phyloP scores from a whole-genome alignment of 2,113 vertebrate species.

The Blennius ocellaris region DNA sequence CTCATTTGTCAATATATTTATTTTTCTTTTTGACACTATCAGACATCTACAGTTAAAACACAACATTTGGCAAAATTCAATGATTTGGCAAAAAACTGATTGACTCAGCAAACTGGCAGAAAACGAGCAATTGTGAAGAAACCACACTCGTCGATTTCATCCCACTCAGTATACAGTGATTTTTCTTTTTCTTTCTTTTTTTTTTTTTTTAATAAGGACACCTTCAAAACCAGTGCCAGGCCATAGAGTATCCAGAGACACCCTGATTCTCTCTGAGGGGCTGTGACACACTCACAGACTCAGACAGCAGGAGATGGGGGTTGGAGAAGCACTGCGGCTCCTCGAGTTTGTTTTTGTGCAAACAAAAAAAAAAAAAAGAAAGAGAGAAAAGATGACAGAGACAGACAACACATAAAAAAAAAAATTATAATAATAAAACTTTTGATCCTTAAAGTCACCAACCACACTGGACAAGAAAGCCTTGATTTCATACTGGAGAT shows the following conservation, averaged over 20 bases:
- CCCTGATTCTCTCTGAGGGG: slow-evolving; percentile 39
- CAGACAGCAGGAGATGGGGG: slow-evolving; percentile 4
- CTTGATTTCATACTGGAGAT: slow-evolving; percentile 62
- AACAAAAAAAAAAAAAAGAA: slow-evolving; percentile 36
- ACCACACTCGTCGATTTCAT: slow-evolving; percentile 39
- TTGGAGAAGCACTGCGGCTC: slow-evolving; percentile 19
- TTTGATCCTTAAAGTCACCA: slow-evolving; percentile 59
- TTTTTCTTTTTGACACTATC: slow-evolving; percentile 81
- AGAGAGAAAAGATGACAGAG: slow-evolving; percentile 14
- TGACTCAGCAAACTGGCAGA: slow-evolving; percentile 62
- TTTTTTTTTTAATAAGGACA: slow-evolving; percentile 2
- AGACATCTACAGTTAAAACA: slow-evolving; percentile 82
- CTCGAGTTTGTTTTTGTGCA: slow-evolving; percentile 49
- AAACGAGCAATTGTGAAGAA: slow-evolving; percentile 52
- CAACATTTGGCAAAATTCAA: slow-evolving; percentile 85
- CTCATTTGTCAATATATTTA: slow-evolving; percentile 74
- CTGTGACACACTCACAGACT: slow-evolving; percentile 42
- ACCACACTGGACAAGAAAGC: slow-evolving; percentile 66
- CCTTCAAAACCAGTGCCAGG: slow-evolving; percentile 16
- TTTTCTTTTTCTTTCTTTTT: slow-evolving; percentile 3
- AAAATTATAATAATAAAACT: slow-evolving; percentile 8
- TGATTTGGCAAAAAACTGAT: slow-evolving; percentile 81
- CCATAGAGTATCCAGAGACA: slow-evolving; percentile 44
- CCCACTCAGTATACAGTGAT: slow-evolving; percentile 23
- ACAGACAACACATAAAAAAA: slow-evolving; percentile 41